Evolutionary conservation across 2,113 vertebrate species (phyloP).

Genomic region (Chaenogobius annularis): DNA sequence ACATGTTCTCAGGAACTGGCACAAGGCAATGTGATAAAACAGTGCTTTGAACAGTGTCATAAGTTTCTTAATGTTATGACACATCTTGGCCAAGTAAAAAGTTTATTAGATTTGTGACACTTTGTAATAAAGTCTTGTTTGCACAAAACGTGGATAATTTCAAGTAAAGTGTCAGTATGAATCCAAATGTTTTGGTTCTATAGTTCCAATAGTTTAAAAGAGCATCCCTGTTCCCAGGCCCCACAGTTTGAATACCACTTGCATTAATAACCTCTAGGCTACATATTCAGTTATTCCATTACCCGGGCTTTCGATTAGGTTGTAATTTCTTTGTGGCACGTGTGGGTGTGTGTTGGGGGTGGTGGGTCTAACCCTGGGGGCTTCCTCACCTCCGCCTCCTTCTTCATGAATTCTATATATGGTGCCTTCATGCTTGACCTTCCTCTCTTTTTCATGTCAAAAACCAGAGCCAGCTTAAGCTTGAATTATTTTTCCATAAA

Average conservation of each 20-base stretch:
- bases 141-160: too few species aligned
- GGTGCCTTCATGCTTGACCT: conserved; percentile 40
- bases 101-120: not conserved
- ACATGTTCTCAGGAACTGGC: too few species aligned
- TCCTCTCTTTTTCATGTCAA: conserved; percentile 24
- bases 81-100: not conserved
- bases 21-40: too few species aligned
- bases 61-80: too few species aligned
- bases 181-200: conserved; percentile 2
- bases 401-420: conserved; percentile 24
- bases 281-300: conserved; percentile 70
- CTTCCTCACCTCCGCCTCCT: conserved; percentile 23
- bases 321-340: conserved; percentile 58
- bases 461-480: conserved; percentile 28
- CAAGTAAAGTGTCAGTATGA: not conserved
- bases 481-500: conserved; percentile 23
- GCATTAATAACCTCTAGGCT: conserved; percentile 69
- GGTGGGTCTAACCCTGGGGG: conserved; percentile 46
- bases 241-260: conserved; percentile 45
- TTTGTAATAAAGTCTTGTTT: not conserved
- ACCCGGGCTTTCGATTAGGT: conserved; percentile 63
- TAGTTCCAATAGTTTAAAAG: conserved; percentile 16
- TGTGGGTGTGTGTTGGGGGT: conserved; percentile 17
- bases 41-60: too few species aligned
- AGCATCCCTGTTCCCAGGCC: conserved; percentile 35